Evolutionary conservation across 2,113 vertebrate genomes (phyloP), one percentile per base, ranked within the genome.

Genomic region (Odobenus rosmarus): DNA sequence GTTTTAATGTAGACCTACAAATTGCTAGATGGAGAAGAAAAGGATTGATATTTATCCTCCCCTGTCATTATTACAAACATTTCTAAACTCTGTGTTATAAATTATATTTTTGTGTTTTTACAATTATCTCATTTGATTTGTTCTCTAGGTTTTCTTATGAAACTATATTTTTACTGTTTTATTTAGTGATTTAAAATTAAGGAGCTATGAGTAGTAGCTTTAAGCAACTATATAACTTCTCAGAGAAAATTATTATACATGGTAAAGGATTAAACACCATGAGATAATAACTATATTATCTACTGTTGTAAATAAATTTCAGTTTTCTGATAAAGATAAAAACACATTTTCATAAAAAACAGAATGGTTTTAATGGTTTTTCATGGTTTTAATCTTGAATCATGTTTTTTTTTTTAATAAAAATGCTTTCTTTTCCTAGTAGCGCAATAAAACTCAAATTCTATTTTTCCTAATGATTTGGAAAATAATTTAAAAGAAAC

Each of bases 141-240:
- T 94, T 81, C n/a, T 85, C 33, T 87, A 86, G 62, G 61, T 69
- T 97, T 94, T 64, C 28, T 76, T 64, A 77, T 85, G 57, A 76
- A 93, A 80, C 14, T 46, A 2, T 88, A 51, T 89, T 91, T 93
- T 69, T 90, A 62, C 15, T 88, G 12, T 82, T 95, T 96, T 82
- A 62, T 42, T 79, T 67, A 53, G 64, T 93, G 53, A 88, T 69
- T 86, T 83, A 88, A 96, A 97, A 90, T 95, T 80, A 94, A 97
- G 39, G 11, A 71, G 28, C 28, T 95, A 9, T 80, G 28, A 62
- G 39, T 55, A 86, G 39, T 42, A 90, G 21, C 24, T 85, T 82
- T 94, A 49, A 69, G 74, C 4, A 94, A 42, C 36, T 95, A 28
- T 33, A 55, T 92, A 80, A 85, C 81, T 96, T 87, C 71, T 57